Base-by-base conservation (phyloP, 2,797 vertebrate genomes). In the Rhodeus uyekii region DNA sequence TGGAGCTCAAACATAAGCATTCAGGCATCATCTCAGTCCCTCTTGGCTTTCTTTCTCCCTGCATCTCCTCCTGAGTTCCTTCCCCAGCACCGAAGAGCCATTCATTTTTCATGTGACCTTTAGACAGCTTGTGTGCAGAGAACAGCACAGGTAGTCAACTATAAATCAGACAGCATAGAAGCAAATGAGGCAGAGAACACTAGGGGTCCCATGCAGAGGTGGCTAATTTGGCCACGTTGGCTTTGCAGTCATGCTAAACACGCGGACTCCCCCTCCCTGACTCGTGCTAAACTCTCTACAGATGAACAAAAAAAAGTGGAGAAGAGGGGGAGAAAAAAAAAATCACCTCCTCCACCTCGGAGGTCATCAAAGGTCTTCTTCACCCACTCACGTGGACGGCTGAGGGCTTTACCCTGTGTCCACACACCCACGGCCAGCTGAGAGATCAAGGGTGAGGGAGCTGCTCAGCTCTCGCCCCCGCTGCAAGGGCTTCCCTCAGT, bases 71-170 rank as follows among this genome's bases (percentile, higher is more conserved):
- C 73, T 8, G 9, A 39, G 27, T 34, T 64, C 78, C 64, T 76
- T 68, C 38, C 65, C 34, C 9, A 46, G n/a, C 63, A 29, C 76
- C 44, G 78, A 85, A 71, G 48, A 72, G 42, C 53, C 88, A 94
- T 94, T 89, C 91, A 94, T 94, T 92, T 93, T 94, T 93, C 89
- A 94, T 93, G 90, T 92, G 93, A 93, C 93, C 93, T 94, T 94
- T 94, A 91, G 91, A 90, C 88, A 88, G 89, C 90, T 88, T 89
- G 90, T 91, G 88, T 90, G 92, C 88, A 87, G 90, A 92, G 91
- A 89, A 92, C 88, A 85, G 88, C 86, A 82, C 84, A 89, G 86
- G 86, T 89, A 86, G 89, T 87, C 85, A 90, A 91, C 67, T 82
- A 83, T 42, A 75, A 88, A 90, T 86, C 87, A 88, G 77, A 87